Base-by-base conservation (phyloP, 2,888 invertebrate genomes). In the Drepanosiphum platanoidis region DNA sequence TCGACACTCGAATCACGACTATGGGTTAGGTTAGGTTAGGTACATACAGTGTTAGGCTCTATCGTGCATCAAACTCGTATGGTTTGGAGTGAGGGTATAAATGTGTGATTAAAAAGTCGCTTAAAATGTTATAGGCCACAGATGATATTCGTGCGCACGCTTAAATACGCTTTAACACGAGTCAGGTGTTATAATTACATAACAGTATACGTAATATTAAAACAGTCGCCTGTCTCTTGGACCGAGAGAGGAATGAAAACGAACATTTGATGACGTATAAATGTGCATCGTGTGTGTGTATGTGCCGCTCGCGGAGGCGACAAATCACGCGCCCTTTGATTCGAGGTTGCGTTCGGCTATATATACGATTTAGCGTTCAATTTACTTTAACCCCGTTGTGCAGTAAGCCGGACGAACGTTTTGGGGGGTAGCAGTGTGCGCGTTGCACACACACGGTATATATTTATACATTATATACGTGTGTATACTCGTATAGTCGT, bases 281-380 rank as follows among this genome's bases (percentile, higher is more conserved):
- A 74, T 61, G 52, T 36, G 18, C 30, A 36, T n/a, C n/a, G n/a
- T n/a, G n/a, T n/a, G n/a, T n/a, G n/a, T 22, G 22, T 68, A 36
- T 32, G 52, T 75, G 22, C 13, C 22, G 13, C 30, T 36, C 22
- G 39, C 18, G 39, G 36, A 39, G 27, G 36, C 34, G 77, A 58
- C 9, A 61, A 77, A 77, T 77, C 68, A 34, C 52, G 68, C 46
- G 32, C 79, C 46, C 46, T 46, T 66, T 68, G 15, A 27, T 61
- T 18, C 27, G 9, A 18, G 27, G 61, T 18, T 9, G n/a, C 34
- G 13, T 32, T n/a, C n/a, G n/a, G n/a, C n/a, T n/a, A n/a, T 75
- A 27, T 81, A 39, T 71, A 58, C 81, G 81, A 75, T 84, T 83
- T 83, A 83, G 83, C 83, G 83, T 83, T 83, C 74, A 66, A 83